Evolutionary conservation across 2,888 invertebrate genomes (phyloP), one percentile per base, ranked within the genome.

Genomic region (Deilephila porcellus): DNA sequence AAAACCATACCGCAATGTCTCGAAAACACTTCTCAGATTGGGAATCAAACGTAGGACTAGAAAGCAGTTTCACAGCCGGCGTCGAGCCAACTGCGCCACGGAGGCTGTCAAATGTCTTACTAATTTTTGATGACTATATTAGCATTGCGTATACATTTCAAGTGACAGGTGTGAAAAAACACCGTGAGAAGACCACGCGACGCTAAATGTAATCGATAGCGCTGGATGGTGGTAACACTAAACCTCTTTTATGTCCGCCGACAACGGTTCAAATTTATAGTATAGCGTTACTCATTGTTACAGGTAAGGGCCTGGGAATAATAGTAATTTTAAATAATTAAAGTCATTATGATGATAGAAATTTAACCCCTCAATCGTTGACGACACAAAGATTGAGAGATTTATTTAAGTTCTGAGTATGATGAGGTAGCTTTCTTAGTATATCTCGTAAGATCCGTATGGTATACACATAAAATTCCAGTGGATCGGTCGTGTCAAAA

Each of bases 151-250:
- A 45, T 59, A 59, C 25, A 67, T 19, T 72, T 45, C 74, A 71
- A 60, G 56, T 72, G 72, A 73, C 75, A 77, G 75, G 72, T 75
- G 75, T 72, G 67, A 75, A 75, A 75, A 75, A 71, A 73, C 34
- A 29, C 60, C 75, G 76, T 78, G 77, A 72, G 77, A 78, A 76
- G 70, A n/a, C 59, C 52, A 74, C 73, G 71, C 70, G 75, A 77
- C 70, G 74, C 74, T 64, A 73, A 70, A 72, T 67, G 71, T 74
- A 62, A 70, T 73, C 72, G 73, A 76, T 32, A 74, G 45, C 60
- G 29, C 32, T 60, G 20, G 56, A 52, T 8, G 45, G 17, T 8
- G 45, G 74, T 71, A 60, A 67, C 45, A 64, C 64, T 34, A 67
- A 32, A 76, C 72, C 72, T 73, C 64, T 34, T 72, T 78, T 25